Evolutionary conservation across 2,888 invertebrate genomes (phyloP), one percentile per base, ranked within the genome.

Genomic region (Nymphalis c-album): DNA sequence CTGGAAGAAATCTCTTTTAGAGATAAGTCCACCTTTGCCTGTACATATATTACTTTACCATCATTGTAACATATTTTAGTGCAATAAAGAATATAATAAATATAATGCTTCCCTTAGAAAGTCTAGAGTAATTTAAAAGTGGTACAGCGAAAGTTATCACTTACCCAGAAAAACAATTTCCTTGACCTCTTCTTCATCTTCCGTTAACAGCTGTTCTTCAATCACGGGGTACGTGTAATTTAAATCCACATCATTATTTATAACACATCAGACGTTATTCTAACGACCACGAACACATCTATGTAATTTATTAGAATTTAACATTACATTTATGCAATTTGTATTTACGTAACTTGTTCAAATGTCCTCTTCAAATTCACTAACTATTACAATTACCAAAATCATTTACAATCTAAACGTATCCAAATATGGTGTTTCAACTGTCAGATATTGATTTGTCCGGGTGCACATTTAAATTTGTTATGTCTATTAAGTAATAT

Each of bases 121-220:
- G 8, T 47, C 16, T 17, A 22, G 22, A 60, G 16, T 17, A 47
- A 46, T 17, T 22, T n/a, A 22, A 60, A 60, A 60, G 8, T 22
- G 17, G 3, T 20, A 20, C 10, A 59, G 31, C 59, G 31, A 31
- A 57, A 46, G 20, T 46, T 35, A 35, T 50, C 18, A 65, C 68
- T 65, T 60, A 70, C 70, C 70, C 62, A 60, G 68, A 60, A 70
- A 63, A 64, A 68, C 65, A 65, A 63, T 70, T 70, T 48, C 20
- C 26, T 62, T 13, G n/a, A 55, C 35, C 51, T 40, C 51, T 18
- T 35, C 62, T 53, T 40, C 62, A 61, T 50, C 45, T 57, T 17
- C 53, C 26, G 60, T 53, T 60, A 53, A 50, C 57, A 35, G 18
- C n/a, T n/a, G 35, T n/a, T 64, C 26, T 40, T 47, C 40, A 31